Evolutionary conservation across 2,113 vertebrate genomes (phyloP).

Genomic region (Thamnophis sirtalis): DNA sequence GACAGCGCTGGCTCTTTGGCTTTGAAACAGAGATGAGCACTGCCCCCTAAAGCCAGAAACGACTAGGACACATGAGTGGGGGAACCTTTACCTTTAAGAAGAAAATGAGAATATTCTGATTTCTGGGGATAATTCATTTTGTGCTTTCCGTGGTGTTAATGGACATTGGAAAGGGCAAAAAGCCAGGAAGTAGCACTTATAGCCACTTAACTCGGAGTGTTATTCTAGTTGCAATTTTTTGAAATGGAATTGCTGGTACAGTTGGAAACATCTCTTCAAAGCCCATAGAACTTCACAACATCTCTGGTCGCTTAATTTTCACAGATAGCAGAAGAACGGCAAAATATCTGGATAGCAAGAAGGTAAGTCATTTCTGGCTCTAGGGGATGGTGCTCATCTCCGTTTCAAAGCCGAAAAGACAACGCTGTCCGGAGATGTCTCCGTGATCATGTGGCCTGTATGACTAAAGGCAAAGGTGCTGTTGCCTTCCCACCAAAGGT

Average conservation of each 20-base stretch:
- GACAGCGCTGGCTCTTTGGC: too few relatives aligned
- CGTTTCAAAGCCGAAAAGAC: too few relatives aligned
- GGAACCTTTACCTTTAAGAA: neutral
- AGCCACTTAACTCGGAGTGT: neutral
- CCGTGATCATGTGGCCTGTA: too few relatives aligned
- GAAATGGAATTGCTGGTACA: neutral
- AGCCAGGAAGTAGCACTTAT: neutral
- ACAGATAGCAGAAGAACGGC: neutral
- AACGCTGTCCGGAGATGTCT: too few relatives aligned
- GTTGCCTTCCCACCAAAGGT: too few relatives aligned
- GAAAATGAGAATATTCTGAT: neutral
- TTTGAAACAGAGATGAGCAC: too few relatives aligned
- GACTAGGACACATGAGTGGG: too few relatives aligned
- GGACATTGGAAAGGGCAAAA: neutral
- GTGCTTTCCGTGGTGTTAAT: neutral
- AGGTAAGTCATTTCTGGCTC: too few relatives aligned
- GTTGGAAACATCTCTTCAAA: neutral
- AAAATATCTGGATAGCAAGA: neutral
- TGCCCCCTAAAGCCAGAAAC: too few relatives aligned
- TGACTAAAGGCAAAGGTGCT: too few relatives aligned
- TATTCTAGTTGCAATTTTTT: neutral
- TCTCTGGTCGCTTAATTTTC: neutral
- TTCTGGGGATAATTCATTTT: neutral
- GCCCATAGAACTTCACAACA: neutral
- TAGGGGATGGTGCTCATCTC: too few relatives aligned